phyloP scores from a whole-genome alignment of 2,113 vertebrate species.

The Cephalopterus ornatus region DNA sequence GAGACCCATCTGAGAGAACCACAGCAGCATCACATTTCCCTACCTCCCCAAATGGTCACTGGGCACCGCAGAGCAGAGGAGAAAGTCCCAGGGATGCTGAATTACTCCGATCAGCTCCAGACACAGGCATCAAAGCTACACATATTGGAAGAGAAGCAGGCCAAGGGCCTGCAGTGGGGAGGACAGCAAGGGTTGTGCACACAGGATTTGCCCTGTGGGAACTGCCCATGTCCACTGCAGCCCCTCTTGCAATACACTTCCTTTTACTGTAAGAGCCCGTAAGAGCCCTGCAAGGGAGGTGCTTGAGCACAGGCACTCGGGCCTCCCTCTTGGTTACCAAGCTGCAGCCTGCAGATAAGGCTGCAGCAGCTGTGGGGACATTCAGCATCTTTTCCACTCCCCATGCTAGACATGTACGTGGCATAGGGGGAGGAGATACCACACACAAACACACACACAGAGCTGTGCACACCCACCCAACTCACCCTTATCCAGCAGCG shows the following conservation, averaged over 20 bases:
- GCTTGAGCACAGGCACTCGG: neutral
- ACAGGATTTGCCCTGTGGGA: neutral
- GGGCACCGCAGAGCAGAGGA: neutral
- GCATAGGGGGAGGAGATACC: neutral
- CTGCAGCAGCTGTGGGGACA: constrained; percentile 17
- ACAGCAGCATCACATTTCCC: neutral
- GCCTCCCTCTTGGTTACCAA: neutral
- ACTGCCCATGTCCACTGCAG: neutral
- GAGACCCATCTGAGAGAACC: neutral
- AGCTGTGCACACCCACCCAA: neutral
- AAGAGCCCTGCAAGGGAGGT: constrained; percentile 28
- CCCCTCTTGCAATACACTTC: constrained; percentile 6
- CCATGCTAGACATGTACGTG: rapidly evolving
- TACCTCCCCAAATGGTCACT: neutral
- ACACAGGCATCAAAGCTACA: neutral
- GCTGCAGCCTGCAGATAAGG: constrained; percentile 60
- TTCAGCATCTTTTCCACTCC: constrained; percentile 5
- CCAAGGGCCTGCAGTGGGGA: neutral
- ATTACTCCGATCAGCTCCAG: rapidly evolving
- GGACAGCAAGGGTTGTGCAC: neutral
- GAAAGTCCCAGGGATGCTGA: neutral
- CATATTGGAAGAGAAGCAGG: rapidly evolving
- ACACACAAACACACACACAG: neutral
- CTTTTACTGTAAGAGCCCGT: constrained; percentile 8
- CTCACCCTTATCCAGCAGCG: neutral